Base-by-base conservation (phyloP, 2,888 invertebrate species). In the Plagiodera versicolora region DNA sequence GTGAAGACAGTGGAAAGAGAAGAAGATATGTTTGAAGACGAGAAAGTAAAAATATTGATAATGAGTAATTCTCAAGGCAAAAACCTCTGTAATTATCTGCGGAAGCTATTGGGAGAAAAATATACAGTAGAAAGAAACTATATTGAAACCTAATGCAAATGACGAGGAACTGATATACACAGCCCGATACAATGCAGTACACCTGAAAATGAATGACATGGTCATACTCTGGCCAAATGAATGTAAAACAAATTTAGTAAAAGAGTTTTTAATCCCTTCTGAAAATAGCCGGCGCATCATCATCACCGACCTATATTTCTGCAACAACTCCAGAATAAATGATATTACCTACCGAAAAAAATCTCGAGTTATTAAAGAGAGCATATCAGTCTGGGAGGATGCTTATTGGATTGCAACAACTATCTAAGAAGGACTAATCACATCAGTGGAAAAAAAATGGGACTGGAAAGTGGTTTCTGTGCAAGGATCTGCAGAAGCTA, bases 391-490 rank as follows among this genome's bases (percentile, higher is more conserved):
- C 2, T 39, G 39, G 9, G 39, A 39, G 39, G 9, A 5, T 39
- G 39, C 10, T 39, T 39, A 39, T 8, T 39, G 2, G 39, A 39
- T 5, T 47, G 19, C 18, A 47, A 47, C 18, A 47, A 47, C 18
- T 47, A 47, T 47, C 47, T 19, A 18, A 47, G 10, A n/a, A 47
- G 9, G 39, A 39, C 39, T 39, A 39, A 47, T 47, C 20, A 47
- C 47, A 24, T 19, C 16, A 47, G 18, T 19, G 47, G 47, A 47
- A 47, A 47, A 19, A 47, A 47, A 47, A 47, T 47, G 18, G 19
- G 19, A 47, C 47, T 19, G 47, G 47, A 47, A 47, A 47, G 47
- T 47, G 47, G 47, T 47, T 47, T 47, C 19, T 17, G 16, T 47
- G 47, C 18, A 47, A 8, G 39, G 16, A 4, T 39, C 9, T 39